Percentiles rank a stretch among this genome's conserved stretches.
Conservation (phyloP, 1,140 invertebrate species). For the Apis dorsata region DNA sequence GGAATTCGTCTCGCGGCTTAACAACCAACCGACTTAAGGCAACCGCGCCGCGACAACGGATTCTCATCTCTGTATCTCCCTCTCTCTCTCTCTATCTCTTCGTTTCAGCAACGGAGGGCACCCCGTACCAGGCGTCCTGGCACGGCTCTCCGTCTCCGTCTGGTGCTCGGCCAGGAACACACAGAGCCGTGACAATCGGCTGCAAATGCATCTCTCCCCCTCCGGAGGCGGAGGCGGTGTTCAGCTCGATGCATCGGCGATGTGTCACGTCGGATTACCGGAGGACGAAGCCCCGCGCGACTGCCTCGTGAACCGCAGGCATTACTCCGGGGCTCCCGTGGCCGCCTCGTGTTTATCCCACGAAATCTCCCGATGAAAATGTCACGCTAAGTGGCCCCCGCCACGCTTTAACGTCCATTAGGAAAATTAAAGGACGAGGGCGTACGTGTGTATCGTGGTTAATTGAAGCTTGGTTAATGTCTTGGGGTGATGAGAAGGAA, state of each 20-base stretch:
- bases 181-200: conserved; percentile 48
- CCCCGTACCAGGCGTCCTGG: background rate
- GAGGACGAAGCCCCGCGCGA: conserved; percentile 37
- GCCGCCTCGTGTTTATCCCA: conserved; percentile 48
- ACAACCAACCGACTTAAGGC: conserved; percentile 62
- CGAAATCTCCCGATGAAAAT: conserved; percentile 56
- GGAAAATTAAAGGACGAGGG: conserved; percentile 40
- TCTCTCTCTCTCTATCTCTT: background rate
- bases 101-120: background rate
- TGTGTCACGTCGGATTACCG: conserved; percentile 58
- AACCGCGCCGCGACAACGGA: conserved; percentile 35
- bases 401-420: conserved; percentile 44
- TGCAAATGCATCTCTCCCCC: conserved; percentile 47
- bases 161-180: conserved; percentile 28
- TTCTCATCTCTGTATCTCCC: background rate
- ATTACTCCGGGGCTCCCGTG: conserved; percentile 29
- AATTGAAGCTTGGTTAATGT: background rate
- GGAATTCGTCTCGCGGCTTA: conserved; percentile 68
- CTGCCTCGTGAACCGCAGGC: conserved; percentile 37
- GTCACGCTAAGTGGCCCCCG: conserved; percentile 43
- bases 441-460: background rate
- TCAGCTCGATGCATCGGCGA: conserved; percentile 53
- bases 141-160: conserved; percentile 24
- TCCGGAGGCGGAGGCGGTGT: background rate
- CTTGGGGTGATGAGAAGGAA: too few relatives aligned